Percentiles rank a stretch among this genome's conserved stretches.
phyloP scores from a whole-genome alignment of 2,797 vertebrate species.

The Thamnophis elegans region DNA sequence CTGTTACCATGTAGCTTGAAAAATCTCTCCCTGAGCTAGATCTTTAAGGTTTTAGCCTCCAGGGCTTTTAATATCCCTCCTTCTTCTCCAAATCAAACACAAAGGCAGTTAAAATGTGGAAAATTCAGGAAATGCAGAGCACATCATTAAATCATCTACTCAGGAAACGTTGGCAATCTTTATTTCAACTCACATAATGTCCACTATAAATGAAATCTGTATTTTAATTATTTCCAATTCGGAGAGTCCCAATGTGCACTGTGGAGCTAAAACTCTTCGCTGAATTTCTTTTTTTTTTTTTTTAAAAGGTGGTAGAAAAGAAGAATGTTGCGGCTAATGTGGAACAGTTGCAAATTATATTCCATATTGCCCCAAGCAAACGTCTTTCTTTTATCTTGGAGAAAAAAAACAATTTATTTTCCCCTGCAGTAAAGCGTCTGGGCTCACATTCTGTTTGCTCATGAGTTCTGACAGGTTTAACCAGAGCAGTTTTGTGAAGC shows the following conservation, averaged over 20 bases:
- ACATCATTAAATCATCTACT: constrained; percentile 68
- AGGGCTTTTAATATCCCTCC: constrained; percentile 30
- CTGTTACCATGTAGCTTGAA: background rate
- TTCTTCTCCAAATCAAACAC: constrained; percentile 59
- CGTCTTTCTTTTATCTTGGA: constrained; percentile 70
- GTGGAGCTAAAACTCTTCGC: constrained; percentile 55
- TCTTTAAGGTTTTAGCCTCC: constrained; percentile 15
- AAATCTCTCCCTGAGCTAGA: background rate
- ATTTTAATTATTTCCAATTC: constrained; percentile 75
- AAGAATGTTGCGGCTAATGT: constrained; percentile 70
- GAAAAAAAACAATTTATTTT: constrained; percentile 61
- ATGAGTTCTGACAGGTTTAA: constrained; percentile 67
- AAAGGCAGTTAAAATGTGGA: constrained; percentile 72
- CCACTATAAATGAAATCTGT: constrained; percentile 66
- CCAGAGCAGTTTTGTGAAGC: constrained; percentile 54
- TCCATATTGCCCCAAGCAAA: constrained; percentile 68
- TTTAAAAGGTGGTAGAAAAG: constrained; percentile 53
- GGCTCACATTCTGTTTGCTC: constrained; percentile 63
- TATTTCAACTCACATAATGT: constrained; percentile 70
- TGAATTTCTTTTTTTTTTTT: constrained; percentile 32
- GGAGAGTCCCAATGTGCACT: constrained; percentile 47
- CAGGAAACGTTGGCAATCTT: constrained; percentile 70
- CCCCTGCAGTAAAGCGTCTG: constrained; percentile 43
- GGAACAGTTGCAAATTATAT: constrained; percentile 68
- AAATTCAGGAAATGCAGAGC: constrained; percentile 75